phyloP scores from a whole-genome alignment of 2,113 vertebrate genomes.

The Hymenochirus boettgeri region DNA sequence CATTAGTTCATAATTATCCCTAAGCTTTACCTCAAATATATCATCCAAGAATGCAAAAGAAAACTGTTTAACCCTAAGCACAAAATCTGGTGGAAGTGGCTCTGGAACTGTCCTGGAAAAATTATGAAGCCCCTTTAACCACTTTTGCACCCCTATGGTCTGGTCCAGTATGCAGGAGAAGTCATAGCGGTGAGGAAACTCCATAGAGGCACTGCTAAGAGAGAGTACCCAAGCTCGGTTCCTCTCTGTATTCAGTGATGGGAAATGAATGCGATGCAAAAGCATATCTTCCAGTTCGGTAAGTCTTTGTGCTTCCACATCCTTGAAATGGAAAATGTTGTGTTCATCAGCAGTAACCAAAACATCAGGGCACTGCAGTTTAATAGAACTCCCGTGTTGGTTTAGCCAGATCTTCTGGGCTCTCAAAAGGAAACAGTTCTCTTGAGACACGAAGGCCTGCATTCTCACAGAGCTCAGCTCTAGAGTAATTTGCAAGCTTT shows the following conservation, averaged over 20 bases:
- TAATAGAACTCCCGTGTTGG: constrained; percentile 60
- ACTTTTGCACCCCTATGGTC: constrained; percentile 86
- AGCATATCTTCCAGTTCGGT: constrained; percentile 75
- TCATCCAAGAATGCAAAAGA: constrained; percentile 93
- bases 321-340: constrained; percentile 81
- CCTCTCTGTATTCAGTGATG: constrained; percentile 66
- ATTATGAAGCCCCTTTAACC: constrained; percentile 84
- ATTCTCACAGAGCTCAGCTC: constrained; percentile 73
- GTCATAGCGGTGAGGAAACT: constrained; percentile 94
- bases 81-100: constrained; percentile 77
- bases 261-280: constrained; percentile 74
- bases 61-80: constrained; percentile 82
- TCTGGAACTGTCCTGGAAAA: constrained; percentile 25
- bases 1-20: constrained; percentile 97
- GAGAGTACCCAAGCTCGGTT: constrained; percentile 82
- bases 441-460: constrained; percentile 74
- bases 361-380: constrained; percentile 69
- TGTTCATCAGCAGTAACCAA: constrained; percentile 84
- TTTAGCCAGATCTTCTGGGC: constrained; percentile 66
- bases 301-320: constrained; percentile 71
- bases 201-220: constrained; percentile 69
- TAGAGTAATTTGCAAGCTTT: constrained; percentile 63
- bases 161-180: constrained; percentile 88
- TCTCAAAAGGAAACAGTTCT: constrained; percentile 76
- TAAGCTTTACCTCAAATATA: constrained; percentile 89